phyloP scores from a whole-genome alignment of 2,888 invertebrate genomes.

The Toxonevra muliebris region DNA sequence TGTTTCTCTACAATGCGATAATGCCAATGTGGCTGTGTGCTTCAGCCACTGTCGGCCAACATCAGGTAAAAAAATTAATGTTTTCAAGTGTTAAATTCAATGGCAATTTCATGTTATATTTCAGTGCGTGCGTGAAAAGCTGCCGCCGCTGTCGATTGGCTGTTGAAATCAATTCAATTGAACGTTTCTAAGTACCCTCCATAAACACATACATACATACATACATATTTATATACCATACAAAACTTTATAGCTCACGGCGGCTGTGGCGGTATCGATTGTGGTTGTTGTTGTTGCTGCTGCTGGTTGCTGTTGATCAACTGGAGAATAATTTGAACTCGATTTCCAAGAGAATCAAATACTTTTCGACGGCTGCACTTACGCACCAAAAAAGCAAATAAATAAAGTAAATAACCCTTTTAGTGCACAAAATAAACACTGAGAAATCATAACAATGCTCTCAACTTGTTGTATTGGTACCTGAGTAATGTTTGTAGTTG shows the following conservation, averaged over 20 bases:
- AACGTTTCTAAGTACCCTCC: neutral
- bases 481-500: conserved; percentile 8
- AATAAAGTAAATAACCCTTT: neutral
- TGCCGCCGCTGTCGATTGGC: conserved; percentile 7
- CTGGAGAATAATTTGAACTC: conserved; percentile 2
- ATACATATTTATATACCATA: neutral
- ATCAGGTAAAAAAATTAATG: conserved; percentile 33
- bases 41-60: neutral
- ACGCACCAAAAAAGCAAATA: neutral
- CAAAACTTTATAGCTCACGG: neutral
- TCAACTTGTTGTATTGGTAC: too few relatives aligned
- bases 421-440: neutral
- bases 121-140: neutral
- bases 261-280: conserved; percentile 9
- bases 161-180: neutral
- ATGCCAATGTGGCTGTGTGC: neutral
- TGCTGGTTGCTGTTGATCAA: neutral
- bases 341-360: neutral
- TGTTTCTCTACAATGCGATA: neutral
- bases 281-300: conserved; percentile 1
- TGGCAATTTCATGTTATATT: conserved; percentile 27
- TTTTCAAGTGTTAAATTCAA: conserved; percentile 29
- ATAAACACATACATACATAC: neutral
- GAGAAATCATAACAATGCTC: neutral
- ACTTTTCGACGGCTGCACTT: conserved; percentile 5